Base-by-base conservation (phyloP, 2,113 vertebrate genomes). In the Columba janthina region DNA sequence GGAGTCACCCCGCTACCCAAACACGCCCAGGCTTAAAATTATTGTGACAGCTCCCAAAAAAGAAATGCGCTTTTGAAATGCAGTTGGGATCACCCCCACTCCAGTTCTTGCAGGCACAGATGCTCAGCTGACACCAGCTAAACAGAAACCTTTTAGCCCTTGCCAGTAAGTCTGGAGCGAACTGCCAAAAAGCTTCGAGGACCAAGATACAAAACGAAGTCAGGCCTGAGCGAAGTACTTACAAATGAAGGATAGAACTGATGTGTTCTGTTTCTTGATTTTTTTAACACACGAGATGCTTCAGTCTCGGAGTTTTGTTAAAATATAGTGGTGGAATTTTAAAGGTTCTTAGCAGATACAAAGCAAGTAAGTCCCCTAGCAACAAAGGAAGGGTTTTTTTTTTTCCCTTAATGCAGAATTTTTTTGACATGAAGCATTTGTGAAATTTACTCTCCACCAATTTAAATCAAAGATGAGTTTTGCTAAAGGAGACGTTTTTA, bases 101-200 rank as follows among this genome's bases (percentile, higher is more conserved):
- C 40, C 25, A 86, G 95, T 93, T 97, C 83, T 86, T 67, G 84
- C 50, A 65, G 96, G 96, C 92, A 73, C 97, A 91, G 95, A 97
- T 92, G 96, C 97, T 96, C 89, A 94, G 97, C 85, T 95, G 97
- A 97, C 97, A 89, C 93, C 20, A 28, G 88, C 97, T 97, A 95
- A 97, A 96, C 95, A 96, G 96, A 97, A 97, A 93, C 96, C 97
- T 86, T 97, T 72, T 73, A 81, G 96, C 91, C 93, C 58, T 42
- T 97, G 98, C 97, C 97, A 97, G 80, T 80, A 90, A 88, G 96
- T 96, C 97, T 96, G 64, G 87, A 97, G 97, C 96, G 46, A 94
- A 91, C 93, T 94, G 97, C 98, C 97, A 96, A 90, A 72, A 46
- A 73, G 88, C 90, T 25, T 72, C 42, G 7, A 90, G 93, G 94